These are phyloP conservation scores for Pomatorhinus ruficollis DNA, from an alignment of 2,113 vertebrate genomes.

Conservation along the genomic window DNA sequence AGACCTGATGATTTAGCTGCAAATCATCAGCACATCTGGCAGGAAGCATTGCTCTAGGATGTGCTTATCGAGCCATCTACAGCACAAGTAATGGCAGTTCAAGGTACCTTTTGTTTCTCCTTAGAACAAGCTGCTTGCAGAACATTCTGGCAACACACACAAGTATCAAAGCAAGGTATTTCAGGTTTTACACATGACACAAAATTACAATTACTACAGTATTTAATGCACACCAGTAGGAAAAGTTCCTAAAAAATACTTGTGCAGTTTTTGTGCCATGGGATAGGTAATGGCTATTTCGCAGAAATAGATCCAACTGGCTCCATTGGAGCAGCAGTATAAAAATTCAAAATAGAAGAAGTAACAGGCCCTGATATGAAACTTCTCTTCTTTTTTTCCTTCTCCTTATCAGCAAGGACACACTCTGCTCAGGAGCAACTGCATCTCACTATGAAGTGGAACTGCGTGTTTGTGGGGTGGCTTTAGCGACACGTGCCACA, in stretches of 20 bases:
- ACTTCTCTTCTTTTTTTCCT: not conserved
- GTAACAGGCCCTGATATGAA: slow-evolving; percentile 52
- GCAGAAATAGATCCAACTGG: slow-evolving; percentile 68
- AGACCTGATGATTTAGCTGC: not conserved
- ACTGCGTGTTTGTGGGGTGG: not conserved
- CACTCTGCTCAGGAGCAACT: not conserved
- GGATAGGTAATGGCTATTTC: slow-evolving; percentile 62
- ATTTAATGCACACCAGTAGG: slow-evolving; percentile 36
- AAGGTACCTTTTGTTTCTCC: not conserved
- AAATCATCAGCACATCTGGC: not conserved
- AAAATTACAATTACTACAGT: slow-evolving; percentile 42
- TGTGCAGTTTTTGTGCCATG: slow-evolving; percentile 16
- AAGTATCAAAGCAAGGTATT: not conserved
- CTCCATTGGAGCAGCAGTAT: slow-evolving; percentile 70
- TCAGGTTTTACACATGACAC: slow-evolving; percentile 4
- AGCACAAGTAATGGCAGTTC: not conserved
- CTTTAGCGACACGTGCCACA: not conserved
- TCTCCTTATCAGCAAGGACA: slow-evolving; percentile 25
- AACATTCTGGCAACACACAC: not conserved
- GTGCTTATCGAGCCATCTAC: not conserved
- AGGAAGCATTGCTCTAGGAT: not conserved
- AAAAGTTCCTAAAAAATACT: slow-evolving; percentile 54
- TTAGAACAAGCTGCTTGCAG: not conserved
- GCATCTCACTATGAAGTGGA: not conserved
- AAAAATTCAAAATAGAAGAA: slow-evolving; percentile 64